These are phyloP conservation scores for Zaprionus obscuricornis DNA, from an alignment of 2,888 invertebrate genomes.

Conservation along the genomic window DNA sequence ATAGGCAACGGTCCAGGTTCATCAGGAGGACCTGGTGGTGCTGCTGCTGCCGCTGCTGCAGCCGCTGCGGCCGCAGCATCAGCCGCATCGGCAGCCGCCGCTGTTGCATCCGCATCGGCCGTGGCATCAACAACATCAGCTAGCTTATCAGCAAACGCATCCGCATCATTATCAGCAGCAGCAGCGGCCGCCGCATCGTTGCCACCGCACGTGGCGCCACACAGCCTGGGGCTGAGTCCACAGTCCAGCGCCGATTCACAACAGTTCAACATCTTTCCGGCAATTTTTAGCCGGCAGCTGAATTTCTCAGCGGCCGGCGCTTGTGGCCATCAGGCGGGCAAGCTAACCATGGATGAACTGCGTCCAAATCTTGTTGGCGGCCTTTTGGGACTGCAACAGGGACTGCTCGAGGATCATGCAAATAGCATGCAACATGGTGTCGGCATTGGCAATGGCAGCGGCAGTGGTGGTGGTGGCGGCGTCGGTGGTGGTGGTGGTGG, in stretches of 20 bases:
- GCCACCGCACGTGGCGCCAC: slow-evolving; percentile 73
- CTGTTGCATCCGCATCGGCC: slow-evolving; percentile 51
- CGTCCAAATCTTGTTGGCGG: slow-evolving; percentile 92
- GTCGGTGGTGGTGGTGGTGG: no score
- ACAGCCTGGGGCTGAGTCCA: slow-evolving; percentile 82
- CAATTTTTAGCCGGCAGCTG: slow-evolving; percentile 94
- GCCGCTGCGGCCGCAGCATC: slow-evolving; percentile 69
- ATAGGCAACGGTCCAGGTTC: slow-evolving; percentile 82
- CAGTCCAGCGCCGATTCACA: slow-evolving; percentile 85
- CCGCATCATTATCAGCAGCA: slow-evolving; percentile 59
- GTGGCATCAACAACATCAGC: no score
- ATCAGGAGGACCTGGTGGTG: slow-evolving; percentile 42
- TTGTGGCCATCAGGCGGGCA: slow-evolving; percentile 88
- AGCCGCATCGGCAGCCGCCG: slow-evolving; percentile 40
- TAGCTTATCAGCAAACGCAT: no score
- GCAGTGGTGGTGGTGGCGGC: no score
- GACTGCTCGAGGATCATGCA: slow-evolving; percentile 91
- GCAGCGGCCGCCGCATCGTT: slow-evolving; percentile 57
- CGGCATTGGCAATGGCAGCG: no score
- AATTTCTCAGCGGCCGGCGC: slow-evolving; percentile 89
- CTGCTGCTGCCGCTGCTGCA: slow-evolving; percentile 54
- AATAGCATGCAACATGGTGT: slow-evolving; percentile 84
- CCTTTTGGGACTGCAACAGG: slow-evolving; percentile 90
- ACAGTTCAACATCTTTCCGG: slow-evolving; percentile 94
- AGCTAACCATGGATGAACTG: slow-evolving; percentile 92